Conservation (phyloP, 92 coral and sea anemone species). For the Bergia puertoricense region DNA sequence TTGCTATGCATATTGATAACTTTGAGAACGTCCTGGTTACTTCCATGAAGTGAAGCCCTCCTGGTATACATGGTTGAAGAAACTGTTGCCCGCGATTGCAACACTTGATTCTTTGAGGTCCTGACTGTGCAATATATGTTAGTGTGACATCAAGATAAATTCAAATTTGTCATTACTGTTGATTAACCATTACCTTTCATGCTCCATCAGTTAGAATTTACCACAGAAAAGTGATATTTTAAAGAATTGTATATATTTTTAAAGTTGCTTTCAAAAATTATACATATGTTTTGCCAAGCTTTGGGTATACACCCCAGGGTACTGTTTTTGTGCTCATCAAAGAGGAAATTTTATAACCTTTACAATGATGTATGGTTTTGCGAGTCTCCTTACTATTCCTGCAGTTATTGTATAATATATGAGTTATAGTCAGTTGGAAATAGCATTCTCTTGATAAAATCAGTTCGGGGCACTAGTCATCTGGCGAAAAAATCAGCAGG, state of each 20-base stretch:
- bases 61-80: not conserved
- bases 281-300: not conserved
- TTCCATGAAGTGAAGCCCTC: not conserved
- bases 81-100: not conserved
- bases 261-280: not conserved
- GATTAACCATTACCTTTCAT: not conserved
- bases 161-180: too few species aligned
- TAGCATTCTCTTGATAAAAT: not conserved
- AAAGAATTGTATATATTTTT: not conserved
- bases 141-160: too few species aligned
- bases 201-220: not conserved
- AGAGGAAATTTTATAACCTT: not conserved
- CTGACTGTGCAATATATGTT: not conserved
- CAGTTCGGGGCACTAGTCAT: not conserved
- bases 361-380: not conserved
- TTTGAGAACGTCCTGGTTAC: not conserved
- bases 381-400: not conserved
- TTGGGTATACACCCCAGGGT: not conserved
- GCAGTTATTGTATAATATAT: not conserved
- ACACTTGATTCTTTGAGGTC: not conserved
- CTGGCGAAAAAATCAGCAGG: not conserved
- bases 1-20: too few species aligned
- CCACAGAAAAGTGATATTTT: conserved; percentile 1
- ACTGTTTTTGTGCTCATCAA: not conserved
- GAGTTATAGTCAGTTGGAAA: not conserved